Percentiles rank a stretch among this genome's conserved stretches.
These are phyloP conservation scores for Sarcophaga variegata DNA, from an alignment of 2,888 invertebrate genomes.

Conservation along the genomic window DNA sequence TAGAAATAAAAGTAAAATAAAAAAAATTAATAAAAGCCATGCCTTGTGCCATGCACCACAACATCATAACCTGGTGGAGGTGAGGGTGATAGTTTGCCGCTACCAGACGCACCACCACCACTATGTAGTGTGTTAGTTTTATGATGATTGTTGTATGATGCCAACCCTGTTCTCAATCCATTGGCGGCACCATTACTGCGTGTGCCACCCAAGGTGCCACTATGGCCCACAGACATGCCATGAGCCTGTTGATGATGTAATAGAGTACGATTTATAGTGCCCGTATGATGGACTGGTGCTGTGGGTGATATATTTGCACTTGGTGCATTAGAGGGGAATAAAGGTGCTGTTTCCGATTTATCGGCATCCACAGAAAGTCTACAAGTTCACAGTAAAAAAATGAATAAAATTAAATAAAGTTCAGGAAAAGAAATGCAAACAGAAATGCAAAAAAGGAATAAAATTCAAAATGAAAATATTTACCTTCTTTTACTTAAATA, in stretches of 20 bases:
- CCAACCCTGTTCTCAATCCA: constrained; percentile 72
- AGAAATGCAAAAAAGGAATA: constrained; percentile 15
- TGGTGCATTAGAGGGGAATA: constrained; percentile 80
- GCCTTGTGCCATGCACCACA: constrained; percentile 83
- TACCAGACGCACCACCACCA: constrained; percentile 74
- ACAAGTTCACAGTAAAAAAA: constrained; percentile 45
- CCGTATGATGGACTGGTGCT: constrained; percentile 77
- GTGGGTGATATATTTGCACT: constrained; percentile 81
- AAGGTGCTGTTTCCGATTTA: constrained; percentile 82
- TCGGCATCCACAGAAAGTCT: constrained; percentile 79
- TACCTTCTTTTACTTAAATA: constrained; percentile 93
- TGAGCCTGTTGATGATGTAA: constrained; percentile 80
- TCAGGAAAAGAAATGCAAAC: constrained; percentile 2
- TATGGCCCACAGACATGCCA: constrained; percentile 71
- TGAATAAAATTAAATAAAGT: constrained; percentile 7
- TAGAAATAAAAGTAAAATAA: constrained; percentile 45
- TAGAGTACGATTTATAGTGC: constrained; percentile 81
- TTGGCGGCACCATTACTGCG: constrained; percentile 69
- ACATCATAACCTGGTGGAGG: constrained; percentile 82
- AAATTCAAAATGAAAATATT: constrained; percentile 67
- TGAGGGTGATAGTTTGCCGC: constrained; percentile 80
- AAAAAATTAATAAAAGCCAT: constrained; percentile 79
- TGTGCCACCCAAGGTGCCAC: constrained; percentile 72
- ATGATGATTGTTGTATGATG: constrained; percentile 78
- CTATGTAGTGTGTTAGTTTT: constrained; percentile 77